Percentiles rank a stretch among this genome's conserved stretches.
phyloP scores from a whole-genome alignment of 2,888 invertebrate genomes.

The Hirtodrosophila alboralis region DNA sequence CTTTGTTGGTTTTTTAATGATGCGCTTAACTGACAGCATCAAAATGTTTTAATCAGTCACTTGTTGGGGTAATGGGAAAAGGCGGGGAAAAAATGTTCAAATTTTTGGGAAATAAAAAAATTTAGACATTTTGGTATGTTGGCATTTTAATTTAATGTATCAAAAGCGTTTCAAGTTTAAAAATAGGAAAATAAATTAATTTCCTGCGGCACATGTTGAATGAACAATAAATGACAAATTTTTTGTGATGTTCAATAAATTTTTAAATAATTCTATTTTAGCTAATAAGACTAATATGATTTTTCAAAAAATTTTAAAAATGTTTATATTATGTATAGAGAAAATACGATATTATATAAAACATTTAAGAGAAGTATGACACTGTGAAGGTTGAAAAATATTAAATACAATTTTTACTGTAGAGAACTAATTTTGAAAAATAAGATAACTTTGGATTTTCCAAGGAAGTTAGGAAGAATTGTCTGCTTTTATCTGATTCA shows the following conservation, averaged over 20 bases:
- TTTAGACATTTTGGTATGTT: not conserved
- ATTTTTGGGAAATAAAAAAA: not conserved
- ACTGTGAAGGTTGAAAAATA: too few species aligned
- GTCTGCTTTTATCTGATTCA: slow-evolving; percentile 11
- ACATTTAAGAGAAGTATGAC: too few species aligned
- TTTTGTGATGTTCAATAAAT: slow-evolving; percentile 2
- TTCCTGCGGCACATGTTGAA: slow-evolving; percentile 28
- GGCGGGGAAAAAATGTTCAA: not conserved
- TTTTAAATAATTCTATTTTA: not conserved
- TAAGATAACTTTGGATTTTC: not conserved
- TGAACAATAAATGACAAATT: slow-evolving; percentile 40
- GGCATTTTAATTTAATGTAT: not conserved
- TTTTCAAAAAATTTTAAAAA: not conserved
- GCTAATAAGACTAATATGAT: slow-evolving; percentile 1
- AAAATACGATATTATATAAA: too few species aligned
- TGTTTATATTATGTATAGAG: too few species aligned
- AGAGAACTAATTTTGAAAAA: too few species aligned
- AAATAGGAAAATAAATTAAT: slow-evolving; percentile 23
- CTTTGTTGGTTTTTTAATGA: slow-evolving; percentile 55
- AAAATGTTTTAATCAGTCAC: slow-evolving; percentile 59
- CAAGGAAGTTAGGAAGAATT: not conserved
- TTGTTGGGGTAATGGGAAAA: slow-evolving; percentile 8
- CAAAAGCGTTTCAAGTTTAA: not conserved
- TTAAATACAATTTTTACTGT: too few species aligned
- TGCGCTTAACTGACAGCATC: slow-evolving; percentile 53